Evolutionary conservation across 1,140 invertebrate genomes (phyloP).

Genomic region (Solenopsis fugax): DNA sequence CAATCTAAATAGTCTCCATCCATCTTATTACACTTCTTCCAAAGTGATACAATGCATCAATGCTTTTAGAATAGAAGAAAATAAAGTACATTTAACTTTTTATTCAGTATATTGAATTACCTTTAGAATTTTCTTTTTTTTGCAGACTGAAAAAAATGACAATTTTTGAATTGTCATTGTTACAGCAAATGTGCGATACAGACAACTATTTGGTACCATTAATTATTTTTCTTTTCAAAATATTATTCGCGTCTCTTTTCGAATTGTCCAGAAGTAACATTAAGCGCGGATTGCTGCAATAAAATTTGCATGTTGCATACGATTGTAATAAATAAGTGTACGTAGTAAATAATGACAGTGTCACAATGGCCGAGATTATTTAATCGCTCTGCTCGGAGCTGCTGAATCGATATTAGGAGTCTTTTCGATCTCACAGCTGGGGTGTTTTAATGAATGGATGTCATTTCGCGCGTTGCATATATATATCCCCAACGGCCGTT

Average conservation of each 20-base stretch:
- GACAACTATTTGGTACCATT: not conserved
- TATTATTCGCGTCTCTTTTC: not conserved
- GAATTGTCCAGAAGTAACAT: not conserved
- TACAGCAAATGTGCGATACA: too few species aligned
- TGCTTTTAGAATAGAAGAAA: too few species aligned
- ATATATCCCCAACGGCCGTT: constrained; percentile 81
- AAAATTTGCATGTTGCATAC: constrained; percentile 24
- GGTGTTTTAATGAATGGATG: constrained; percentile 81
- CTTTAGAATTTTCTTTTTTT: too few species aligned
- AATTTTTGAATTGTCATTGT: too few species aligned
- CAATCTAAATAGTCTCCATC: too few species aligned
- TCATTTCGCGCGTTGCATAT: constrained; percentile 72
- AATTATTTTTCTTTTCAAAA: constrained; percentile 26
- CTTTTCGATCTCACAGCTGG: constrained; percentile 79
- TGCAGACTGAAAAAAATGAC: too few species aligned
- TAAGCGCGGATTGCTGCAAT: not conserved
- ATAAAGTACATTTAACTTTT: too few species aligned
- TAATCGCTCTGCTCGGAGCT: constrained; percentile 43
- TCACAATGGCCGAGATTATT: constrained; percentile 54
- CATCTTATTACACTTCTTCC: too few species aligned
- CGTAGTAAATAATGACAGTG: constrained; percentile 40
- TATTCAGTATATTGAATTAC: too few species aligned
- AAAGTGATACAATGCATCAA: too few species aligned
- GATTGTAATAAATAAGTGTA: constrained; percentile 42
- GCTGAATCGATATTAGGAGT: constrained; percentile 60